Conservation (phyloP, 2,113 vertebrate species). For the Salvelinus sp. region DNA sequence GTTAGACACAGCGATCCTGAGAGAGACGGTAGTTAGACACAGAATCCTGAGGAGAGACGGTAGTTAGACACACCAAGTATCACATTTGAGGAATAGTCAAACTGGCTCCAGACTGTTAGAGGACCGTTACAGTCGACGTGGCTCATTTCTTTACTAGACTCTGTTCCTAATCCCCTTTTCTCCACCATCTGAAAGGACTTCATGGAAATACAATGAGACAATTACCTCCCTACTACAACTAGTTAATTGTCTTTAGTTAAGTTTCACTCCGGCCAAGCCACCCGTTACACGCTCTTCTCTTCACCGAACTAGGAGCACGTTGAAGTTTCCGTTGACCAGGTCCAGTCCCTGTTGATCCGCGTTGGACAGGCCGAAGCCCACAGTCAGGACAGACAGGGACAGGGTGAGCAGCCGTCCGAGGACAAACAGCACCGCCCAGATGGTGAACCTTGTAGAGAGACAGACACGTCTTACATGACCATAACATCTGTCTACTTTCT, state of each 20-base stretch:
- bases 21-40: too few species aligned
- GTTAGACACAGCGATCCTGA: too few species aligned
- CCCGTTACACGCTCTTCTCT: conserved; percentile 12
- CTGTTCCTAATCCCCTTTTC: too few species aligned
- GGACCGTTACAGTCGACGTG: too few species aligned
- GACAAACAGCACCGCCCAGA: conserved; percentile 96
- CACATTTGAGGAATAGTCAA: too few species aligned
- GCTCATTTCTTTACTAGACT: too few species aligned
- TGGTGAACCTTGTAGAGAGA: conserved; percentile 82
- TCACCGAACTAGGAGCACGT: conserved; percentile 90
- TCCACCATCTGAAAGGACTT: too few species aligned
- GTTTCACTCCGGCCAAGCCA: neutral
- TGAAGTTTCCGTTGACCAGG: conserved; percentile 90
- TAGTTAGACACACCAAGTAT: too few species aligned
- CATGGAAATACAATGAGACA: too few species aligned
- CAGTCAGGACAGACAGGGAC: conserved; percentile 94
- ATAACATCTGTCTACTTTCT: neutral
- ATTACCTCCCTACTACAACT: too few species aligned
- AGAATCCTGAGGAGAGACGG: too few species aligned
- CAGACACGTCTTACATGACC: neutral
- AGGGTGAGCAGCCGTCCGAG: conserved; percentile 93
- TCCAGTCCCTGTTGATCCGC: conserved; percentile 91
- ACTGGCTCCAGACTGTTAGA: too few species aligned
- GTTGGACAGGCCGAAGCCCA: conserved; percentile 93
- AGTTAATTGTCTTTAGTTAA: neutral